These are phyloP conservation scores for Hyposoter dolosus DNA, from an alignment of 2,888 invertebrate species.

Conservation along the genomic window DNA sequence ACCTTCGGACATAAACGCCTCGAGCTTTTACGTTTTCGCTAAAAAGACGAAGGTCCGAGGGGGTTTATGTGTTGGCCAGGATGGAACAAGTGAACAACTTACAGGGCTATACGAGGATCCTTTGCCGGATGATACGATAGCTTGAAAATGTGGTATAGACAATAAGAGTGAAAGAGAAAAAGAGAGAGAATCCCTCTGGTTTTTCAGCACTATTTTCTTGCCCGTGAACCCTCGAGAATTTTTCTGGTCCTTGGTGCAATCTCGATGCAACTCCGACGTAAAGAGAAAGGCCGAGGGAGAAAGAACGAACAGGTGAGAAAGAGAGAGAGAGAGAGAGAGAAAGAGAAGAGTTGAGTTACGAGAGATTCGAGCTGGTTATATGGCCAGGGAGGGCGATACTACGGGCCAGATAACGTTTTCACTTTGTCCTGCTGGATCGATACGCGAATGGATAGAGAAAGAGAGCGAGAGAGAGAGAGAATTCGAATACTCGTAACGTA, in stretches of 20 bases:
- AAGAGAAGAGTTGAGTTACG: slow-evolving; percentile 46
- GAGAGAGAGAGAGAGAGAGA: slow-evolving; percentile 3
- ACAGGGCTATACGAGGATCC: slow-evolving; percentile 26
- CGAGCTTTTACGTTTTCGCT: slow-evolving; percentile 13
- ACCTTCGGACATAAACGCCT: background rate
- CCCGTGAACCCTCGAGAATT: background rate
- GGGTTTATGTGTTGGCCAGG: slow-evolving; percentile 32
- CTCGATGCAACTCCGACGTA: slow-evolving; percentile 24
- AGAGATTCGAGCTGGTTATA: slow-evolving; percentile 45
- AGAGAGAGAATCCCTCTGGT: background rate
- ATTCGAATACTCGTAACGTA: slow-evolving; percentile 45
- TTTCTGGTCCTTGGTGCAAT: slow-evolving; percentile 11
- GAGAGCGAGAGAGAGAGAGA: slow-evolving; percentile 15
- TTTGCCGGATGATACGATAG: slow-evolving; percentile 35
- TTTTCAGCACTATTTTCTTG: background rate
- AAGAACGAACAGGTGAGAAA: background rate
- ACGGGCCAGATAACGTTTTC: slow-evolving; percentile 62
- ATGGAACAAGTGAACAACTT: slow-evolving; percentile 26
- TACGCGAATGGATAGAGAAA: slow-evolving; percentile 26
- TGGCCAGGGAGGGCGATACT: slow-evolving; percentile 38
- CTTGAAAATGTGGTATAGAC: slow-evolving; percentile 30
- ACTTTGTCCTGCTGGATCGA: slow-evolving; percentile 66
- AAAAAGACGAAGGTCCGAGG: background rate
- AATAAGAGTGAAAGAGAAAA: background rate
- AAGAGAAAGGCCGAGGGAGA: background rate